Evolutionary conservation across 2,113 vertebrate species (phyloP).

Genomic region (Egretta garzetta): DNA sequence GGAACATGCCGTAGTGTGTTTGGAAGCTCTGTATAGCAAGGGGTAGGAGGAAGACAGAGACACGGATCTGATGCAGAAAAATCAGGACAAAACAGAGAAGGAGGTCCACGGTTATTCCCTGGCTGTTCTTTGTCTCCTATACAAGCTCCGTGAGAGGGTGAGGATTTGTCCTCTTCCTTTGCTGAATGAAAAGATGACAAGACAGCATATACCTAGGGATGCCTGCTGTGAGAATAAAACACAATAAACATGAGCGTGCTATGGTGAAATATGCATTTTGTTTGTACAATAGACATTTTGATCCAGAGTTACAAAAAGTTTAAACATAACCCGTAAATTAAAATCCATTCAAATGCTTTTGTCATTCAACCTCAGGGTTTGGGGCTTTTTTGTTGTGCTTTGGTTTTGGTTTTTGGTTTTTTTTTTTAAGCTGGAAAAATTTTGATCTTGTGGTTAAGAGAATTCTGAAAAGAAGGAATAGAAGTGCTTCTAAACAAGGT

Average conservation of each 20-base stretch:
- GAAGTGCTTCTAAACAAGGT: constrained; percentile 41
- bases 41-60: neutral
- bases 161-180: neutral
- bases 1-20: neutral
- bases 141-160: neutral
- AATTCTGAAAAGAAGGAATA: constrained; percentile 7
- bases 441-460: constrained; percentile 9
- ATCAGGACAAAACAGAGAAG: neutral
- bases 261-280: neutral
- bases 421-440: neutral
- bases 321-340: constrained; percentile 23
- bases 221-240: constrained; percentile 20
- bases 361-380: neutral
- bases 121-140: constrained; percentile 17
- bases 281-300: constrained; percentile 20
- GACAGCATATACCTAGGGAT: neutral
- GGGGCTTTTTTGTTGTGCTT: neutral
- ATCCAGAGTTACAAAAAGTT: constrained; percentile 25
- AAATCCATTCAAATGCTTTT: constrained; percentile 22
- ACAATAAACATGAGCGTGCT: constrained; percentile 11
- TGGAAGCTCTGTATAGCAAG: neutral
- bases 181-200: neutral
- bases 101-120: neutral
- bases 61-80: neutral
- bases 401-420: too few relatives aligned